Evolutionary conservation across 1,140 invertebrate species (phyloP).

Genomic region (Cryptotermes secundus): DNA sequence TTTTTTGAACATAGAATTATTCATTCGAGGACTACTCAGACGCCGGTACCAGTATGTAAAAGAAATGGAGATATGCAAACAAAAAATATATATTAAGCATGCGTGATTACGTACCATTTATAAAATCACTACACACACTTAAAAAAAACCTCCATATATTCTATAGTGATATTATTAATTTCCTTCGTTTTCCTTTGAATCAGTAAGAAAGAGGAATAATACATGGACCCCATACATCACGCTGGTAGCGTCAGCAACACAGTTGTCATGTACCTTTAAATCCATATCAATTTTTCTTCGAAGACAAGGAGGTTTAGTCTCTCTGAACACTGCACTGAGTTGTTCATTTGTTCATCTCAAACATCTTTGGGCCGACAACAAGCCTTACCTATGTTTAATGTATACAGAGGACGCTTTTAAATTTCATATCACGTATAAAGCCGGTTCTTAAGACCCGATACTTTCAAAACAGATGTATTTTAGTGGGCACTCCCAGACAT

Average conservation of each 20-base stretch:
- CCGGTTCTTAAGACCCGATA: too few species aligned
- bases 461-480: too few species aligned
- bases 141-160: neutral
- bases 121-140: neutral
- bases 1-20: too few species aligned
- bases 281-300: constrained; percentile 1
- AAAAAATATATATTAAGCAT: too few species aligned
- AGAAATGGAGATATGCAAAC: too few species aligned
- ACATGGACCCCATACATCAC: too few species aligned
- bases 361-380: too few species aligned
- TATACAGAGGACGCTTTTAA: neutral
- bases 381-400: too few species aligned
- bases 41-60: too few species aligned
- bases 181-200: neutral
- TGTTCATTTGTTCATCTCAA: too few species aligned
- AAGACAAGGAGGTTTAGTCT: neutral
- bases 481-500: neutral
- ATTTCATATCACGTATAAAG: neutral
- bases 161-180: neutral
- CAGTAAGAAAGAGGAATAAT: neutral
- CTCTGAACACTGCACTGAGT: neutral
- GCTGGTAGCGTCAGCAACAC: too few species aligned
- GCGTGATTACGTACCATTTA: neutral
- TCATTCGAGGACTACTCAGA: too few species aligned
- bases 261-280: neutral